Evolutionary conservation across 2,888 invertebrate species (phyloP).

Genomic region (Cryptocephalus moraei): DNA sequence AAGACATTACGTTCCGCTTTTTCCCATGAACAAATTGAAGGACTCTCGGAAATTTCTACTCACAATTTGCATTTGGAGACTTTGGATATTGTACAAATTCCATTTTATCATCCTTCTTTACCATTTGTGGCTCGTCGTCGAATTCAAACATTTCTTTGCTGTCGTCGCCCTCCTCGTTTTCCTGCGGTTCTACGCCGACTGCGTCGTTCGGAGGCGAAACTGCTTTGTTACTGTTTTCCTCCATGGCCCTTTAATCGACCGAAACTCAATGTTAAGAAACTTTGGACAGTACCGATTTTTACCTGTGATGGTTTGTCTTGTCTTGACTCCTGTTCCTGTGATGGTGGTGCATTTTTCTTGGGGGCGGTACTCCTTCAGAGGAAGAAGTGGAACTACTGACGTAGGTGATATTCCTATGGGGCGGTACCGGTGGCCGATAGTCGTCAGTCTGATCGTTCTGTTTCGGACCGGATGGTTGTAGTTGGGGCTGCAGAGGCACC

Average conservation of each 20-base stretch:
- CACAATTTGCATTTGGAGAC: conserved; percentile 22
- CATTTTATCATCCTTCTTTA: conserved; percentile 39
- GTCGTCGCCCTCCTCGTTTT: conserved; percentile 6
- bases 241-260: no score
- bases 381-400: conserved; percentile 32
- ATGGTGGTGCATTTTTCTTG: conserved; percentile 39
- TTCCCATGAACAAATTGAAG: background rate
- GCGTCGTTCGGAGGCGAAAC: no score
- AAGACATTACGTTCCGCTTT: background rate
- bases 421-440: conserved; percentile 82
- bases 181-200: background rate
- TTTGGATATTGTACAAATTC: conserved; percentile 50
- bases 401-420: conserved; percentile 61
- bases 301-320: conserved; percentile 16
- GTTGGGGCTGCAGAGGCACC: conserved; percentile 25
- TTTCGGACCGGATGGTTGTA: conserved; percentile 4
- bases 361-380: conserved; percentile 21
- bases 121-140: conserved; percentile 40
- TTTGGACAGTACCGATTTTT: background rate
- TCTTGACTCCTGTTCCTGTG: conserved; percentile 34
- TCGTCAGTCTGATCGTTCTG: conserved; percentile 40
- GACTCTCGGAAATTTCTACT: background rate
- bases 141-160: conserved; percentile 39
- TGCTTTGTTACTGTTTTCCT: no score
- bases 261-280: no score